Evolutionary conservation across 2,888 invertebrate genomes (phyloP).

Genomic region (Heliconius ethilla): DNA sequence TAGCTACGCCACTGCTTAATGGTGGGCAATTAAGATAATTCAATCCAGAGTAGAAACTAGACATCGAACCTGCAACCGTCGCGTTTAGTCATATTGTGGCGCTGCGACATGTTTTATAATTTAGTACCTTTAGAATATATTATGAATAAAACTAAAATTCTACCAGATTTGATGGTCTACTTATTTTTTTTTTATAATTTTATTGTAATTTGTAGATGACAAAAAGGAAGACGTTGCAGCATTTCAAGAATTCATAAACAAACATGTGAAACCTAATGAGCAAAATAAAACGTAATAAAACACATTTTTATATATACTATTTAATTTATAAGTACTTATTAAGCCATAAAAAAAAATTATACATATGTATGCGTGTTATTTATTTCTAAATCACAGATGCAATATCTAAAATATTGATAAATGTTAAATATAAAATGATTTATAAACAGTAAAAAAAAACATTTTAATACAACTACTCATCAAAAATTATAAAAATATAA

Average conservation of each 20-base stretch:
- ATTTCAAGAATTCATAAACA: slow-evolving; percentile 73
- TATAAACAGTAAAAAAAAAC: background rate
- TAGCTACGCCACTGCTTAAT: too few relatives aligned
- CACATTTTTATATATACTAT: slow-evolving; percentile 4
- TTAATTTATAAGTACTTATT: slow-evolving; percentile 10
- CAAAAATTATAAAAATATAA: slow-evolving; percentile 2
- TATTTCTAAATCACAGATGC: slow-evolving; percentile 29
- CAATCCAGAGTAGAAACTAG: too few relatives aligned
- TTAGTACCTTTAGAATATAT: too few relatives aligned
- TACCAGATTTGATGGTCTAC: background rate
- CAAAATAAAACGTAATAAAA: slow-evolving; percentile 46
- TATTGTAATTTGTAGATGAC: slow-evolving; percentile 61
- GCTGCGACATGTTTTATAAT: too few relatives aligned
- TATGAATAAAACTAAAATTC: background rate
- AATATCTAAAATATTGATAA: background rate
- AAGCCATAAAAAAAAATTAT: slow-evolving; percentile 13
- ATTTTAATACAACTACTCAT: background rate
- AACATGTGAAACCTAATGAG: slow-evolving; percentile 69
- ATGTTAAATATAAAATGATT: background rate
- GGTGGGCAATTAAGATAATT: too few relatives aligned
- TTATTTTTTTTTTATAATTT: background rate
- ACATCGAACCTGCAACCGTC: too few relatives aligned
- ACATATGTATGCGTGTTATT: background rate
- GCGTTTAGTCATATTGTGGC: too few relatives aligned
- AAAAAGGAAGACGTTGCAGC: slow-evolving; percentile 69